These are phyloP conservation scores for Pseudorhiza aurosa DNA, from an alignment of 30 jellyfish, hydroid and myxozoan species.

Conservation along the genomic window DNA sequence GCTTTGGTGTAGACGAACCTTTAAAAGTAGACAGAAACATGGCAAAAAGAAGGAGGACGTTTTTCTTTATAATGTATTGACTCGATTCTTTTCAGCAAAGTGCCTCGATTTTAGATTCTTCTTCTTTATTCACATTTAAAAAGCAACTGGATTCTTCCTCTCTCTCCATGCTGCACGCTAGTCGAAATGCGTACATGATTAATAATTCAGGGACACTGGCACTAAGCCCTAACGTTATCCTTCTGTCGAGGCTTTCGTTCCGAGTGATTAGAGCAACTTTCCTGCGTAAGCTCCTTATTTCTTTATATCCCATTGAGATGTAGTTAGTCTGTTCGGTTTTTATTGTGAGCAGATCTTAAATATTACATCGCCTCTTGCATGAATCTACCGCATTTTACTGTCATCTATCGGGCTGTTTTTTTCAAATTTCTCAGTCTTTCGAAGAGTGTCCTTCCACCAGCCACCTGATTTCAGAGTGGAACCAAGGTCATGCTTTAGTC, in stretches of 20 bases:
- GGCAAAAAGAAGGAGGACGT: too few species aligned
- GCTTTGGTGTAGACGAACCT: too few species aligned
- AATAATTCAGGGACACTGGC: constrained; percentile 38
- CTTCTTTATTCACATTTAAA: too few species aligned
- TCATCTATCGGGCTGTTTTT: constrained; percentile 18
- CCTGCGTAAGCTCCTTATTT: constrained; percentile 46
- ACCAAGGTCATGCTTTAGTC: constrained; percentile 29
- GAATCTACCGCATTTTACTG: constrained; percentile 48
- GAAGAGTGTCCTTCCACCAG: constrained; percentile 27
- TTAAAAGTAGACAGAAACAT: too few species aligned
- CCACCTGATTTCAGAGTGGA: constrained; percentile 27
- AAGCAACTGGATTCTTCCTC: constrained; percentile 20
- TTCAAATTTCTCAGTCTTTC: constrained; percentile 19
- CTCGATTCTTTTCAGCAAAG: too few species aligned
- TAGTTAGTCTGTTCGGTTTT: constrained; percentile 41
- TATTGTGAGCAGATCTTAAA: constrained; percentile 53
- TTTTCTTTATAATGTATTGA: too few species aligned
- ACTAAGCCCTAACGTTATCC: constrained; percentile 50
- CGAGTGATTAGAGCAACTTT: constrained; percentile 59
- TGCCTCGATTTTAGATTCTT: too few species aligned
- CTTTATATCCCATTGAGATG: constrained; percentile 57
- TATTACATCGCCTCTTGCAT: constrained; percentile 38
- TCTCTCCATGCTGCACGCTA: constrained; percentile 18
- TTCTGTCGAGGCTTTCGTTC: constrained; percentile 36
- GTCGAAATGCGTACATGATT: constrained; percentile 27